Conservation (phyloP, 2,888 invertebrate species). For the Nephrotoma flavescens region DNA sequence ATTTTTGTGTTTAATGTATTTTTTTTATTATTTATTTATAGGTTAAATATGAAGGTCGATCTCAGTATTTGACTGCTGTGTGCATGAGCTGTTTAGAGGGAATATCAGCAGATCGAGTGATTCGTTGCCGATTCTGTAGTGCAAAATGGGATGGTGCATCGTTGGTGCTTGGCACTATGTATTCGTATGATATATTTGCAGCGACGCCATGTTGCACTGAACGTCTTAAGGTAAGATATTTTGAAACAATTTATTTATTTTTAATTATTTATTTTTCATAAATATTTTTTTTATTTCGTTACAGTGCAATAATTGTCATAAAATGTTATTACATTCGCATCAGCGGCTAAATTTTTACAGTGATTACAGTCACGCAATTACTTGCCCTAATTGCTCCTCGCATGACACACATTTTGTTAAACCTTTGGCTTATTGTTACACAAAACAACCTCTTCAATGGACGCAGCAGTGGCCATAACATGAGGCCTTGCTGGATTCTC, state of each 20-base stretch:
- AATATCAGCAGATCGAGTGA: conserved; percentile 54
- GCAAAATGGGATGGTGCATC: conserved; percentile 87
- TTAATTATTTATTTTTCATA: not conserved
- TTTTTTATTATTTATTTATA: conserved; percentile 29
- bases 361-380: conserved; percentile 83
- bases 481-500: conserved; percentile 52
- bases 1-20: not conserved
- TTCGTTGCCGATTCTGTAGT: conserved; percentile 68
- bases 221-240: conserved; percentile 60
- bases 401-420: conserved; percentile 92
- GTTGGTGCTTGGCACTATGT: conserved; percentile 92
- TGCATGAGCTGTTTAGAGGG: conserved; percentile 91
- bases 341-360: conserved; percentile 84
- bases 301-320: conserved; percentile 87
- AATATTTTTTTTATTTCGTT: conserved; percentile 12
- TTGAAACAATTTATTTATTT: not conserved
- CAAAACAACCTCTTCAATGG: conserved; percentile 52
- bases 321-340: conserved; percentile 72
- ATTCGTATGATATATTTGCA: conserved; percentile 96
- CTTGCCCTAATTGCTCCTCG: conserved; percentile 82
- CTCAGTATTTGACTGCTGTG: conserved; percentile 81
- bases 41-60: conserved; percentile 83
- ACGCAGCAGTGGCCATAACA: conserved; percentile 80
- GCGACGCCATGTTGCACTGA: conserved; percentile 92
- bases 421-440: conserved; percentile 71